phyloP scores from a whole-genome alignment of 2,113 vertebrate genomes.

The Tilapia sparmanii region DNA sequence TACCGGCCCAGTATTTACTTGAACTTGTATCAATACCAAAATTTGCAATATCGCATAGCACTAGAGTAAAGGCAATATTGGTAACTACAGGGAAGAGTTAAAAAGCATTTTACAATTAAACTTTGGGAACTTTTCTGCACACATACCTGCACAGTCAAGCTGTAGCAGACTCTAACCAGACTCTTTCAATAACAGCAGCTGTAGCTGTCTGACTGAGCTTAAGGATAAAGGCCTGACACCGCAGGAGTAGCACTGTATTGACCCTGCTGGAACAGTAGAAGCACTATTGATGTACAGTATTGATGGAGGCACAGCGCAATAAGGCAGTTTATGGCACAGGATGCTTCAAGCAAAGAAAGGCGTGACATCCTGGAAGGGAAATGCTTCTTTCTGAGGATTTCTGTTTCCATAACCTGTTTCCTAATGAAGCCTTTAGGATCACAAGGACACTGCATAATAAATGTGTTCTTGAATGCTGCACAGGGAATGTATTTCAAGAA shows the following conservation, averaged over 20 bases:
- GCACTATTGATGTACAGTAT: constrained; percentile 9
- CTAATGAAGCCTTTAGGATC: neutral
- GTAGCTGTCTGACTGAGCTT: neutral
- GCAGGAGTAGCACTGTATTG: neutral
- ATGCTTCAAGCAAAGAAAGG: neutral
- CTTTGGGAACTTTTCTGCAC: neutral
- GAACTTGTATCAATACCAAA: neutral
- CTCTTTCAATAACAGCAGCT: neutral
- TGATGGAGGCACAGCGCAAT: neutral
- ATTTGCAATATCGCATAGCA: neutral
- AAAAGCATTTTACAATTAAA: neutral
- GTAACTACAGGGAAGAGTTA: neutral
- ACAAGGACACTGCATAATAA: neutral
- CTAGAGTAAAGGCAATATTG: neutral
- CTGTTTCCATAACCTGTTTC: neutral
- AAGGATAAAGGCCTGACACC: neutral
- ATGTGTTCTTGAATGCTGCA: neutral
- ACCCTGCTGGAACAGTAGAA: constrained; percentile 6
- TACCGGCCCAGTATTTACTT: neutral
- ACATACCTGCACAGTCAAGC: neutral
- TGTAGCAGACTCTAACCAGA: neutral
- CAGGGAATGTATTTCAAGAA: neutral
- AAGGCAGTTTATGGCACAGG: neutral
- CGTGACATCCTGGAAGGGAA: neutral
- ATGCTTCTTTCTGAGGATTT: neutral